A percentile compares a stretch with the other conserved stretches of the same genome.
Evolutionary conservation across 1,140 invertebrate species (phyloP).

Genomic region (Palaemon carinicauda): DNA sequence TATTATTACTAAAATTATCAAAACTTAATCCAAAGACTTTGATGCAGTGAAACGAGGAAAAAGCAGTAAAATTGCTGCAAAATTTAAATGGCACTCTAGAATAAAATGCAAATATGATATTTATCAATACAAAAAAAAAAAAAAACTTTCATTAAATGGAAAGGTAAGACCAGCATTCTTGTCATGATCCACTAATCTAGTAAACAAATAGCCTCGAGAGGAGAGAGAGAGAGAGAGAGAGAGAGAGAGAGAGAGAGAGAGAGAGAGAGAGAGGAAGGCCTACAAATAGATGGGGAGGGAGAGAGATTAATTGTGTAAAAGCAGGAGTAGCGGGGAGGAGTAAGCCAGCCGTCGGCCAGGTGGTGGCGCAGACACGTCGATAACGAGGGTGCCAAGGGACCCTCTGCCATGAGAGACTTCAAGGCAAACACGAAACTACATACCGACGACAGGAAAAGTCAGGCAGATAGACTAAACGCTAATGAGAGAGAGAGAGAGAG

Average conservation of each 20-base stretch:
- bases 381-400: not conserved
- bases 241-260: not conserved
- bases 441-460: not conserved
- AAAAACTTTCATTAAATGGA: too few species aligned
- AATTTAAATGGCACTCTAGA: too few species aligned
- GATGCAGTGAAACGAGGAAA: too few species aligned
- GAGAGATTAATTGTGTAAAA: not conserved
- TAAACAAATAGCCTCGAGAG: not conserved
- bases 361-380: not conserved
- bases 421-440: not conserved
- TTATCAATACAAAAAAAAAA: too few species aligned
- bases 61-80: too few species aligned
- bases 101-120: too few species aligned
- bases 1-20: too few species aligned
- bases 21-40: too few species aligned
- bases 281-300: not conserved
- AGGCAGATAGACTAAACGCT: not conserved
- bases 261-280: not conserved
- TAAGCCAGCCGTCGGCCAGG: not conserved
- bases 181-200: not conserved
- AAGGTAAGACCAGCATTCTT: too few species aligned
- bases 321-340: not conserved
- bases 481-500: slow-evolving; percentile 3
- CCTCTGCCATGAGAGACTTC: too few species aligned
- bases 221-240: slow-evolving; percentile 16